phyloP scores from a whole-genome alignment of 2,888 invertebrate genomes.

The Pristionchus arcanus region DNA sequence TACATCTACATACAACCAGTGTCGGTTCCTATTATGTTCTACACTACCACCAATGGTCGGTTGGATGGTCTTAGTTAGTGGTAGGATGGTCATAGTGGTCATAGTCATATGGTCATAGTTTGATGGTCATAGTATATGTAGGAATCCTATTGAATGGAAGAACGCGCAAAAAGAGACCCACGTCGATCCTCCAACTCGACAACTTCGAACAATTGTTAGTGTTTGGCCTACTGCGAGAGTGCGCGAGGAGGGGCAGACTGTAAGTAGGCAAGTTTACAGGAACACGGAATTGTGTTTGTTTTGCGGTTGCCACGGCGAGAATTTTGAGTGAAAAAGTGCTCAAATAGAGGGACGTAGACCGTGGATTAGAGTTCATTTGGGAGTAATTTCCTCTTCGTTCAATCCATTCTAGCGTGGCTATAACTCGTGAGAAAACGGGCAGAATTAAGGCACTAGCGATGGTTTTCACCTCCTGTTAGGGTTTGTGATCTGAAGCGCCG shows the following conservation, averaged over 20 bases:
- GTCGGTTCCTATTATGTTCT: too few relatives aligned
- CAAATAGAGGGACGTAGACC: not conserved
- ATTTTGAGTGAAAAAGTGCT: not conserved
- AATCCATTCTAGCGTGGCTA: not conserved
- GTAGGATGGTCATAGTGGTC: too few relatives aligned
- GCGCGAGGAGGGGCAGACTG: not conserved
- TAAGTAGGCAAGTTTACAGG: conserved; percentile 4
- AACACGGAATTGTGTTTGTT: conserved; percentile 10
- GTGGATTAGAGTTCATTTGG: not conserved
- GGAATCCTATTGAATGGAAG: not conserved
- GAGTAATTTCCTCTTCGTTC: not conserved
- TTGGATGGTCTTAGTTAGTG: too few relatives aligned
- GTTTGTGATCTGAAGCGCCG: not conserved
- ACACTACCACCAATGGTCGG: too few relatives aligned
- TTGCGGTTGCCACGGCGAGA: not conserved
- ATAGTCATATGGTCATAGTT: too few relatives aligned
- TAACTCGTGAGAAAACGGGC: too few relatives aligned
- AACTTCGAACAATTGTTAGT: not conserved
- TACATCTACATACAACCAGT: too few relatives aligned
- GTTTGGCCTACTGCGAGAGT: not conserved
- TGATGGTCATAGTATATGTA: too few relatives aligned
- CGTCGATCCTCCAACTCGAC: not conserved
- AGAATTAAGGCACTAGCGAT: not conserved
- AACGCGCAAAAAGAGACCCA: not conserved
- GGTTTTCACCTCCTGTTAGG: not conserved